Evolutionary conservation across 1,140 invertebrate genomes (phyloP), one percentile per base, ranked within the genome.

Genomic region (Phthorimaea operculella): DNA sequence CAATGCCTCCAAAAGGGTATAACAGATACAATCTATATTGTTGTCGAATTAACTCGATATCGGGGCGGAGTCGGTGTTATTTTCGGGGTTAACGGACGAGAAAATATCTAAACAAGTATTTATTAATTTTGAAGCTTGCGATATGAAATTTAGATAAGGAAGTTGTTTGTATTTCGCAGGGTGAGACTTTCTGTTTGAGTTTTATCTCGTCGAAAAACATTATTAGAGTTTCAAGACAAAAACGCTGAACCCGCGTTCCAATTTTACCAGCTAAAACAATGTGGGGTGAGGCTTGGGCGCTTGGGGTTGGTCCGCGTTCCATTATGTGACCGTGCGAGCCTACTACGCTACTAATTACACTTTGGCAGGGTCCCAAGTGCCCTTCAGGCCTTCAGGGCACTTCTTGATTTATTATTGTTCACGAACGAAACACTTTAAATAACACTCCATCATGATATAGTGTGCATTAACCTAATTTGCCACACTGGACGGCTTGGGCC

Each of bases 281-380:
- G 68, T 63, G 57, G 47, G 55, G 50, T 48, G 45, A 12, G 45
- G 14, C 39, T 14, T 39, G 36, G 49, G 59, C 16, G 47, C 55
- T 52, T 53, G 53, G 61, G 62, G 66, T 64, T 59, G 61, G 56
- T 60, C 52, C 34, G 34, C 33, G 55, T 57, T 59, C 64, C 64
- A 70, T 70, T 72, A 72, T 68, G 64, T 73, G 59, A 66, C 64
- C 62, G 61, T 70, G 60, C 64, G 53, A 68, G 68, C 62, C 63
- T 70, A 65, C 63, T 70, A 64, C 59, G 55, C 68, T 64, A 75
- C 71, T 82, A 80, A 80, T 82, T 78, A 82, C 68, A 64, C 55
- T 74, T 74, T 82, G 79, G 79, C 76, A 63, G 59, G 57, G 59
- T 42, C 69, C 79, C 79, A 82, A 74, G 62, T 58, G 57, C 60